Conservation (phyloP, 2,797 vertebrate genomes). For the Aeoliscus strigatus region DNA sequence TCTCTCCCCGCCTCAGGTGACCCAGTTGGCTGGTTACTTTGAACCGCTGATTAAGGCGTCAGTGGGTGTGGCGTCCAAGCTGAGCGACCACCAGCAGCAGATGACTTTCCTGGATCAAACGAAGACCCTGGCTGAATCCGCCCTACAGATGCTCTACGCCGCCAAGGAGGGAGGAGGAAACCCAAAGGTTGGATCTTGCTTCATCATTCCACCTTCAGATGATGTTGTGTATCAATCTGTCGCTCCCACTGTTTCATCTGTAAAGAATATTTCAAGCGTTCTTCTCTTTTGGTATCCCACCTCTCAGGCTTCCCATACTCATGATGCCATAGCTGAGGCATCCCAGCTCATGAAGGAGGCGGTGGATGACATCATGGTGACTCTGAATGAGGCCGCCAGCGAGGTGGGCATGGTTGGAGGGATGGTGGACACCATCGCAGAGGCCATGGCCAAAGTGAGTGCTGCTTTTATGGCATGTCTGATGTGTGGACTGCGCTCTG, state of each 20-base stretch:
- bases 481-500: too few species aligned
- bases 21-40: constrained; percentile 92
- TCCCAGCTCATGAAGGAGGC: constrained; percentile 97
- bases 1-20: constrained; percentile 74
- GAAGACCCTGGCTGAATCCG: constrained; percentile 94
- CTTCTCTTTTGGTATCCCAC: too few species aligned
- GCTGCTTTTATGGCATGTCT: not conserved
- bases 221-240: too few species aligned
- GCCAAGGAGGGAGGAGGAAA: constrained; percentile 98
- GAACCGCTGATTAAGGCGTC: constrained; percentile 89
- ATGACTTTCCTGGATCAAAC: constrained; percentile 98
- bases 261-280: too few species aligned
- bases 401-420: constrained; percentile 97
- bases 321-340: constrained; percentile 92
- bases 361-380: constrained; percentile 97
- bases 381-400: constrained; percentile 93
- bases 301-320: constrained; percentile 87
- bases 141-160: constrained; percentile 96
- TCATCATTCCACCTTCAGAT: not conserved
- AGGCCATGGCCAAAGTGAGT: constrained; percentile 92
- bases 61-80: constrained; percentile 90
- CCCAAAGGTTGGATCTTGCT: constrained; percentile 80
- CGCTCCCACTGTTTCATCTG: too few species aligned
- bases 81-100: constrained; percentile 94
- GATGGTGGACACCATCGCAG: constrained; percentile 95